Conservation (phyloP, 1,140 invertebrate species). For the Atopsyche davidsoni region DNA sequence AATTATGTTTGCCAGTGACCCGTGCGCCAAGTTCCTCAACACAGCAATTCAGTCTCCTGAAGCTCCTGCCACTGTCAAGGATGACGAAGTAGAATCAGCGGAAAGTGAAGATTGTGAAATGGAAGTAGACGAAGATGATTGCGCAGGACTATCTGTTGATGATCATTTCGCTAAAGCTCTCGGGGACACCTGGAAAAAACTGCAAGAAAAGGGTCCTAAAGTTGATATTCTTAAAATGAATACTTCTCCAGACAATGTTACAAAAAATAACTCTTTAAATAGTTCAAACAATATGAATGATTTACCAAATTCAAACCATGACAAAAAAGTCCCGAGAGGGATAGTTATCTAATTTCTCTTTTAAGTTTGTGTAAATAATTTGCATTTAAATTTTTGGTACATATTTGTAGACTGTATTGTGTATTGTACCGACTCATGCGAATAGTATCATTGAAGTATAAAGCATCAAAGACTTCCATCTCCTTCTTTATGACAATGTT, state of each 20-base stretch:
- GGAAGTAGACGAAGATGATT: conserved; percentile 48
- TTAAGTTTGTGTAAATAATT: conserved; percentile 3
- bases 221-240: conserved; percentile 17
- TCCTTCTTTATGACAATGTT: too few species aligned
- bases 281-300: conserved; percentile 23
- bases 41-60: conserved; percentile 29
- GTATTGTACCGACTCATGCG: neutral
- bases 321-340: conserved; percentile 24
- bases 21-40: conserved; percentile 32
- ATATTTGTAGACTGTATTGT: conserved; percentile 2
- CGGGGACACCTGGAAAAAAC: conserved; percentile 86
- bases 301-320: conserved; percentile 24
- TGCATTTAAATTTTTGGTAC: conserved; percentile 5
- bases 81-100: conserved; percentile 37
- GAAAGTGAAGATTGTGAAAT: conserved; percentile 30
- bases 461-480: too few species aligned
- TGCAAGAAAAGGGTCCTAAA: conserved; percentile 57
- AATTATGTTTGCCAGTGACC: conserved; percentile 38
- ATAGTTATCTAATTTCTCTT: conserved; percentile 23
- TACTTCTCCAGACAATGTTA: conserved; percentile 7
- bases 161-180: conserved; percentile 95
- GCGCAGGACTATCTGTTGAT: conserved; percentile 63
- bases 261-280: conserved; percentile 8
- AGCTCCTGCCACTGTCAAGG: conserved; percentile 34
- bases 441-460: neutral